These are phyloP conservation scores for Myrmecophaga tridactyla DNA, from an alignment of 2,113 vertebrate genomes.

Conservation along the genomic window DNA sequence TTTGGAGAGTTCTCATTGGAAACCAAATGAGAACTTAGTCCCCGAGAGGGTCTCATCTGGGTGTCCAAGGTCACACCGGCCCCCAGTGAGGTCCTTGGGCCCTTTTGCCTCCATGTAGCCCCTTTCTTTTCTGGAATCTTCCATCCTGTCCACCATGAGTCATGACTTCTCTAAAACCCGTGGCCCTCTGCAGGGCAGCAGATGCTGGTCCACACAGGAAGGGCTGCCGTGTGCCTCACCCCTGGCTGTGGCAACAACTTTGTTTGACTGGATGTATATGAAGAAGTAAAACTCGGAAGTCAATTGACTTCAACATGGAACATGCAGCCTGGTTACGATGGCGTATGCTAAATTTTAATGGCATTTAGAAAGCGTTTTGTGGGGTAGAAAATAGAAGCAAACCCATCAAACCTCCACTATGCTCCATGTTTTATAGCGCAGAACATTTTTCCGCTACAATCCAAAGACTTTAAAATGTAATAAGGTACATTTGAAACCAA, in stretches of 20 bases:
- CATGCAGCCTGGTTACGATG: slow-evolving; percentile 82
- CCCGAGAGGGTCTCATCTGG: background rate
- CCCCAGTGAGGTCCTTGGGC: background rate
- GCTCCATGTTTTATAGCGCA: slow-evolving; percentile 84
- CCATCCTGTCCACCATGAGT: accelerated
- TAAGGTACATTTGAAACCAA: slow-evolving; percentile 79
- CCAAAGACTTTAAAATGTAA: slow-evolving; percentile 83
- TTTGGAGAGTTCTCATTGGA: background rate
- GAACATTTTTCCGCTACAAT: slow-evolving; percentile 83
- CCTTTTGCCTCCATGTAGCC: accelerated
- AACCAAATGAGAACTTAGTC: background rate
- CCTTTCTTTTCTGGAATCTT: background rate
- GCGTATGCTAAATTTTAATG: slow-evolving; percentile 86
- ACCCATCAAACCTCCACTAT: slow-evolving; percentile 83
- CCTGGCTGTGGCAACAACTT: slow-evolving; percentile 67
- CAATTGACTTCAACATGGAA: slow-evolving; percentile 81
- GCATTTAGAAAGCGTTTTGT: slow-evolving; percentile 86
- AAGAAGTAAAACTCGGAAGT: slow-evolving; percentile 82
- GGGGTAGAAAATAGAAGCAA: slow-evolving; percentile 84
- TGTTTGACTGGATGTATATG: slow-evolving; percentile 70
- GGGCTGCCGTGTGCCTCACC: no score
- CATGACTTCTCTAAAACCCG: background rate
- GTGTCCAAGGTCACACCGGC: background rate
- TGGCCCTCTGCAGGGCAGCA: background rate
- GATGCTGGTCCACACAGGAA: background rate